Base-by-base conservation (phyloP, 2,888 invertebrate genomes). In the Steinernema scapterisci region DNA sequence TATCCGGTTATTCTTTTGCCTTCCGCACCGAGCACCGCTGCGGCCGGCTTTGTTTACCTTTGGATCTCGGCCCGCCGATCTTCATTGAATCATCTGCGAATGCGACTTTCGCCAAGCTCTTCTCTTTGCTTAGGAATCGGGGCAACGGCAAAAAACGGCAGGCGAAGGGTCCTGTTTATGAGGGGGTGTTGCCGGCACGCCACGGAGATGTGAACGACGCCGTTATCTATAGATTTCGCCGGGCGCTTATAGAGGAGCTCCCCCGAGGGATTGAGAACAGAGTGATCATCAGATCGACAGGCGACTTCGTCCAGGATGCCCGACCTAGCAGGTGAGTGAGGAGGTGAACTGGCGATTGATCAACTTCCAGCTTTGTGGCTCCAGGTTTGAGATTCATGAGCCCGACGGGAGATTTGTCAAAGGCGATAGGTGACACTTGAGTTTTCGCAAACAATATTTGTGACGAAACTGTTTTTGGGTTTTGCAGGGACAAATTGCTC, bases 241-340 rank as follows among this genome's bases (percentile, higher is more conserved):
- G 54, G 38, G 63, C 63, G 27, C 63, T 63, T 63, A 63, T 31
- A 63, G 63, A 63, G 63, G 25, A 63, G 63, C 27, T 25, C 25
- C 13, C 45, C 19, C 48, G 48, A 48, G n/a, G 38, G 54, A 25
- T 25, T 25, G 54, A 54, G 54, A 2, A 21, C 16, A 52, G 52
- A 52, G 52, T 52, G 38, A 38, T 23, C 31, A 31, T 63, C 63
- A 63, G 63, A 63, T 63, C 63, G 63, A 63, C 63, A 31, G 27
- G 63, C 63, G 63, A 21, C 63, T 63, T 63, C 63, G 63, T 52
- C 63, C 63, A 63, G 63, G 63, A 63, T 63, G 63, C 63, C 63
- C 63, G 63, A 63, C 31, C 63, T 27, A 63, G 63, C 63, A 63
- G 63, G 63, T 63, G 63, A 63, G 63, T 63, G 63, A 27, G 27